Base-by-base conservation (phyloP, 2,113 vertebrate species). In the Pseudorasbora parva region DNA sequence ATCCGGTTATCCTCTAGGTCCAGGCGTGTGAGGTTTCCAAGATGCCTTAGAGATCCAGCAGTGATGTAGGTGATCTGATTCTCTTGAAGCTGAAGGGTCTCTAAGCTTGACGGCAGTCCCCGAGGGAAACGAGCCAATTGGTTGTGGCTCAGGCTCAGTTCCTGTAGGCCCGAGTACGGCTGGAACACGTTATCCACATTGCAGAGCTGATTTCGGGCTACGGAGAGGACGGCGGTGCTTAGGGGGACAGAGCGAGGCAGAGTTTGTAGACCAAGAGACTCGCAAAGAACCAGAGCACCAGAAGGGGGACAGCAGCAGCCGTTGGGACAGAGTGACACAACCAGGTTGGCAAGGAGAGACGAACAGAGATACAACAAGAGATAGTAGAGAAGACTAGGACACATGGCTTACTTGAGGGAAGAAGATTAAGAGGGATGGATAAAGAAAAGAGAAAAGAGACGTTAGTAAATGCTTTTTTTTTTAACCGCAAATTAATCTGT, bases 21-120 rank as follows among this genome's bases (percentile, higher is more conserved):
- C 54, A 95, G 89, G 10, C 85, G 91, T 17, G 93, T 94, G 17
- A 95, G 91, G 89, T 95, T 95, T 12, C 89, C 85, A 71, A 95
- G 90, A 25, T 93, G 89, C 69, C 92, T 88, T 81, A 95, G 82
- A 45, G 86, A 86, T 0, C 93, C 93, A 0, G 90, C 62, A 2
- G 93, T 95, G 88, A 95, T 93, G 62, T 92, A 94, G n/a, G 93
- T 93, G 86, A 95, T 93, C 71, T 87, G 92, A 90, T 95, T 95
- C 73, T 94, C 91, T 41, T 91, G 93, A 79, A 95, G 91, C 86
- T 90, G 91, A 75, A 95, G 91, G 77, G 88, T 91, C 90, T 93
- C 90, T 87, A 95, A 90, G 84, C 93, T 94, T 9, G 94, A 41
- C 0, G 94, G 94, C 3, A 95, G 90, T 19, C 94, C 94, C 0